Evolutionary conservation across 2,113 vertebrate species (phyloP).

Genomic region (Sinocyclocheilus maitianheensis): DNA sequence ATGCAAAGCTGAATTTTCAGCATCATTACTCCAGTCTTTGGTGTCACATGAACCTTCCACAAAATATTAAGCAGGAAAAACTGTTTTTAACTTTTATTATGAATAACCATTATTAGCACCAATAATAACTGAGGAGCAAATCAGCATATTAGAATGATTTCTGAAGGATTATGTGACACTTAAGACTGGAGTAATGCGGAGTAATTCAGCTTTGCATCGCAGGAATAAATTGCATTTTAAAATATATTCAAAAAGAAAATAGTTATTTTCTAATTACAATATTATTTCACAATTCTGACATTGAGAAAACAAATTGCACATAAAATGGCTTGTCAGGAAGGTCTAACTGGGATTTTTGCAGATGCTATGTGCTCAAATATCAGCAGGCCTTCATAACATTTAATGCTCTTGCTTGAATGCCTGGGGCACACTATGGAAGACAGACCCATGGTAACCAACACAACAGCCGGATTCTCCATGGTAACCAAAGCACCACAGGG

Average conservation of each 20-base stretch:
- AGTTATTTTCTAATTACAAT: background rate
- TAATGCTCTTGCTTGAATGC: conserved; percentile 39
- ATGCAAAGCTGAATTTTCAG: too few species aligned
- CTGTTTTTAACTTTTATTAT: background rate
- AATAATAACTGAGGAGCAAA: background rate
- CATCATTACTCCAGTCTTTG: too few species aligned
- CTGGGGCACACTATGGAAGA: conserved; percentile 48
- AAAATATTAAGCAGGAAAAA: background rate
- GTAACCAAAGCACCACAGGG: conserved; percentile 45
- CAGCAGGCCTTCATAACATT: conserved; percentile 13
- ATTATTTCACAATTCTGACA: background rate
- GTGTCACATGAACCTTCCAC: background rate
- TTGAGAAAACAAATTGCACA: background rate
- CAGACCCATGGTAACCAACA: conserved; percentile 59
- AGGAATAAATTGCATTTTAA: background rate
- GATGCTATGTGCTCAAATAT: background rate
- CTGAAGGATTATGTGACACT: background rate
- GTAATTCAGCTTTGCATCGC: background rate
- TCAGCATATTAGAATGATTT: background rate
- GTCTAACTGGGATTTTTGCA: conserved; percentile 1
- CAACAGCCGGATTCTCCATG: conserved; percentile 59
- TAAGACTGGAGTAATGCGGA: background rate
- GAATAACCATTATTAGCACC: background rate
- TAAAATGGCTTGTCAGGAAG: background rate
- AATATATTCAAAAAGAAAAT: background rate